Evolutionary conservation across 1,140 invertebrate species (phyloP), one percentile per base, ranked within the genome.

Genomic region (Zaprionus taronus): DNA sequence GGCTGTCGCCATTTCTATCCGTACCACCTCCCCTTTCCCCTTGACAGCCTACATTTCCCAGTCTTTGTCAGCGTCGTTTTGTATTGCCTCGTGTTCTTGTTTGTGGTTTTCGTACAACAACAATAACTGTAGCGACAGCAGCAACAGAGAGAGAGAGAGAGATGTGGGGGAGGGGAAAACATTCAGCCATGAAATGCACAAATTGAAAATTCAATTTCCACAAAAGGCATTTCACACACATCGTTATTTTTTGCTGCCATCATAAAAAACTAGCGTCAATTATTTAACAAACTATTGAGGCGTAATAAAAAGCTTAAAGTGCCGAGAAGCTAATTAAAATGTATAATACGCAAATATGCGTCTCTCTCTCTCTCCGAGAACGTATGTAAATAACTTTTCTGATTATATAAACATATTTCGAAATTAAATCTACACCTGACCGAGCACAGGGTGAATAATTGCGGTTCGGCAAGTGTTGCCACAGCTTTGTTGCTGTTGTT

Each of bases 181-280:
- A 70, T 77, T 70, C 28, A 49, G 49, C 63, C 44, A 73, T 62
- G 69, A 77, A 80, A 71, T 69, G 63, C 69, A 87, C 73, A 74
- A 86, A 83, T 83, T 74, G 73, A 67, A 87, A 83, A 83, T 87
- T 83, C 62, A 85, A 80, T 85, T 77, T 68, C 65, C 68, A 44
- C 69, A 69, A 81, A 74, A 72, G 66, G 55, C 71, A 72, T 70
- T 70, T 71, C 66, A 58, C 38, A 58, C 67, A 56, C 36, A 34
- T 20, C 38, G 22, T 12, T 14, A 76, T 83, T 79, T 77, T 64
- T 17, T 58, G 17, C 34, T 4, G 24, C n/a, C 28, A n/a, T 11
- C 36, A 58, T 34, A 60, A 17, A 47, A 57, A 64, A 73, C 26
- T 49, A 60, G 34, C 24, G 36, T 47, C 20, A 56, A 74, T 57